phyloP scores from a whole-genome alignment of 2,888 invertebrate species.

The Cerastis rubricosa region DNA sequence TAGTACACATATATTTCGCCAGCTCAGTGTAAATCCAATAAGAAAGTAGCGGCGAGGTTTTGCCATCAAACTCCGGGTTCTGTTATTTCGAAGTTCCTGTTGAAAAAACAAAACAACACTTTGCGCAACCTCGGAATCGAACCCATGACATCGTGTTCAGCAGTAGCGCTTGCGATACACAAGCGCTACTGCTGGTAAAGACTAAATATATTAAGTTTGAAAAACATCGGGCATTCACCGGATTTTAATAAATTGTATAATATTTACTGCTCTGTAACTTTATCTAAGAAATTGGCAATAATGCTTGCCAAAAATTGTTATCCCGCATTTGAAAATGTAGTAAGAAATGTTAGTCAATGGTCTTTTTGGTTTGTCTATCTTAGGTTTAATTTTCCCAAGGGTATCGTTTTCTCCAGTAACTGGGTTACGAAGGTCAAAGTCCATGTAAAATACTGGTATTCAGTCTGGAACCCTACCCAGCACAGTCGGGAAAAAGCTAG shows the following conservation, averaged over 20 bases:
- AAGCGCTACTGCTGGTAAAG: too few species aligned
- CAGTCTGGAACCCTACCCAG: not conserved
- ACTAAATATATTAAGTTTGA: not conserved
- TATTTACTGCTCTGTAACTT: slow-evolving; percentile 6
- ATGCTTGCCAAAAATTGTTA: slow-evolving; percentile 16
- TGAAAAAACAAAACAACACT: not conserved
- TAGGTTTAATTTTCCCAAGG: not conserved
- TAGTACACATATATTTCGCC: not conserved
- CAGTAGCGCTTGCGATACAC: not conserved
- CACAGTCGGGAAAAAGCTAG: not conserved
- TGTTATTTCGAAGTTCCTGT: not conserved
- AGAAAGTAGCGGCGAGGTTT: not conserved
- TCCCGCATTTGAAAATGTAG: not conserved
- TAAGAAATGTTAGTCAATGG: not conserved
- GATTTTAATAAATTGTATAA: slow-evolving; percentile 11
- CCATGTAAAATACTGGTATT: not conserved
- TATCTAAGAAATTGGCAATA: slow-evolving; percentile 24
- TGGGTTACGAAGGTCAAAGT: not conserved
- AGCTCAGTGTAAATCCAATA: not conserved
- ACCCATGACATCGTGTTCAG: not conserved
- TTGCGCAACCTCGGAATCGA: not conserved
- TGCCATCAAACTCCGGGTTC: not conserved
- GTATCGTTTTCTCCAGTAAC: not conserved
- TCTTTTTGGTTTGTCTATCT: not conserved
- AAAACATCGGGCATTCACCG: slow-evolving; percentile 1